Evolutionary conservation across 2,797 vertebrate species (phyloP).

Genomic region (Crocodylus rhombifer): DNA sequence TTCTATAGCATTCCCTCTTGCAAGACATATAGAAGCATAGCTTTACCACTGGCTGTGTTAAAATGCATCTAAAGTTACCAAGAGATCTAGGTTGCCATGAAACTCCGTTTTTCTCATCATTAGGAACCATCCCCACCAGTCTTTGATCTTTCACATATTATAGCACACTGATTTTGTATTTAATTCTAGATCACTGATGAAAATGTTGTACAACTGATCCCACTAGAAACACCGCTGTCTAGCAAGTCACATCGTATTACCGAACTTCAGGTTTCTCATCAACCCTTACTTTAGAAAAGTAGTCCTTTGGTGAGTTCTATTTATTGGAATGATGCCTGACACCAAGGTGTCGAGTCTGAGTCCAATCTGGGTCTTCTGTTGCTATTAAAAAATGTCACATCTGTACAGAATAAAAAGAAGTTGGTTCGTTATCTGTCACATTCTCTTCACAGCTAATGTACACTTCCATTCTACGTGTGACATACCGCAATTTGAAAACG

Average conservation of each 20-base stretch:
- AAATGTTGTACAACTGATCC: background rate
- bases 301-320: background rate
- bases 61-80: background rate
- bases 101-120: background rate
- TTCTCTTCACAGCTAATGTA: background rate
- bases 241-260: background rate
- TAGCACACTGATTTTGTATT: background rate
- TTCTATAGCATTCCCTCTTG: background rate
- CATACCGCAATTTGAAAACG: background rate
- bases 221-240: background rate
- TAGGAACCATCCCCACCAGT: background rate
- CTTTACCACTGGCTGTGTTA: background rate
- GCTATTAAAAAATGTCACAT: background rate
- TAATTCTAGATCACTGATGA: rapidly evolving
- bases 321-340: background rate
- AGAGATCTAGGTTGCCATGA: rapidly evolving
- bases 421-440: background rate
- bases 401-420: background rate
- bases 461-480: background rate
- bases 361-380: background rate
- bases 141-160: background rate
- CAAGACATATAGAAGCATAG: rapidly evolving
- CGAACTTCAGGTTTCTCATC: background rate
- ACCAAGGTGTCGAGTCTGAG: background rate
- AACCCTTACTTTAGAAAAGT: background rate